Conservation (phyloP, 1,140 invertebrate species). For the Cryptotermes secundus region DNA sequence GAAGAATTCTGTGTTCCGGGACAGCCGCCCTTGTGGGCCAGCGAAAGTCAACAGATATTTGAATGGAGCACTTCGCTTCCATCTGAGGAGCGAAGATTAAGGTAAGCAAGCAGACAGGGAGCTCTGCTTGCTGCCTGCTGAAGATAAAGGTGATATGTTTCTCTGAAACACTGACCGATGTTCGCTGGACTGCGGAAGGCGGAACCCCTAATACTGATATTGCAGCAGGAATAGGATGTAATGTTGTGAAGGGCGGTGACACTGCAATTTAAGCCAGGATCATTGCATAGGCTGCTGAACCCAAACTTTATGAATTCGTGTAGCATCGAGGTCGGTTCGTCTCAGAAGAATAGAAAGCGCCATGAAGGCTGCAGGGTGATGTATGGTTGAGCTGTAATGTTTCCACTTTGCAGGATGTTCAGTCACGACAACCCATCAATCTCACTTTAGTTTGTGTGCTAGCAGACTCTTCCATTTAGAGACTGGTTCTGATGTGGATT, state of each 20-base stretch:
- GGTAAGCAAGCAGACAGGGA: too few species aligned
- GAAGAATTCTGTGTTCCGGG: too few species aligned
- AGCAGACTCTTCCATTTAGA: background rate
- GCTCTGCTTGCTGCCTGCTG: too few species aligned
- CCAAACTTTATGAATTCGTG: background rate
- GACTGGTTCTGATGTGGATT: background rate
- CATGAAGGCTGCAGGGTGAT: background rate
- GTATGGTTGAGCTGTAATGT: background rate
- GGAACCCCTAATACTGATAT: background rate
- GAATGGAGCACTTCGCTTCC: too few species aligned
- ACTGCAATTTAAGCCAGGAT: background rate
- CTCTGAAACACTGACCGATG: too few species aligned
- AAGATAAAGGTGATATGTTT: too few species aligned
- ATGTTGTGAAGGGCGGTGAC: background rate
- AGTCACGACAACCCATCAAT: background rate
- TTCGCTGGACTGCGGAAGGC: too few species aligned
- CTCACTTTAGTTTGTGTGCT: conserved; percentile 37
- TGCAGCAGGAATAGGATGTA: background rate
- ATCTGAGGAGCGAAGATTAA: too few species aligned
- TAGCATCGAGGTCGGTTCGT: background rate
- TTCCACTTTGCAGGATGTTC: background rate
- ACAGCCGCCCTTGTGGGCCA: too few species aligned
- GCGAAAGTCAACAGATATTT: too few species aligned
- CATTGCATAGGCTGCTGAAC: background rate
- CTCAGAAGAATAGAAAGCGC: background rate